Evolutionary conservation across 2,113 vertebrate species (phyloP), one percentile per base, ranked within the genome.

Genomic region (Shinisaurus crocodilurus): DNA sequence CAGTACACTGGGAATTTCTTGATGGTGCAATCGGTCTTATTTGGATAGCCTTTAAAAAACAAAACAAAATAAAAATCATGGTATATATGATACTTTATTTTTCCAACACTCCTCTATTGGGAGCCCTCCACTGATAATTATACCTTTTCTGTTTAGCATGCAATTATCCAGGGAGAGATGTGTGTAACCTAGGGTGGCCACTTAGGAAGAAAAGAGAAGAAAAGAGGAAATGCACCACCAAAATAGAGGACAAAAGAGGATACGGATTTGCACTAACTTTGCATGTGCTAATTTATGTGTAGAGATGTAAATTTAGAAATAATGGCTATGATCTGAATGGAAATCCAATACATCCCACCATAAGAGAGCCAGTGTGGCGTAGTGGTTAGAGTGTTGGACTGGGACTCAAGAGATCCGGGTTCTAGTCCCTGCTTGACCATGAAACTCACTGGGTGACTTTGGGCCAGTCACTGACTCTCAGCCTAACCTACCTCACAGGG

Each of bases 11-110:
- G 50, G 69, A 90, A 45, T 27, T 86, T 92, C 20, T 37, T 92
- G 84, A 86, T 45, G 37, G 93, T 92, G 63, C 6, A 63, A 79
- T 90, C 92, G 92, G 63, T 57, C 48, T 87, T 80, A 80, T 72
- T 40, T 89, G 65, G 48, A 45, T 37, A 37, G 72, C 6, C 3
- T 86, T 63, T 32, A 13, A 9, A 10, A n/a, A 65, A 67, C 37
- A 74, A 69, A 37, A 54, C 48, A 81, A 25, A 72, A 15, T 32
- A 16, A 75, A 37, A 86, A 5, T 57, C 37, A 13, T 67, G 82
- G 86, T 92, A 29, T 54, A 29, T 54, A 0, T 13, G 0, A 79
- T 0, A 80, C 89, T 83, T 45, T 84, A 92, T 65, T 40, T 37
- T 29, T 95, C 70, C 9, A 63, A 79, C 34, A 88, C 90, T 60